Percentiles rank a stretch among this genome's conserved stretches.
These are phyloP conservation scores for Chaenodraco wilsoni DNA, from an alignment of 2,797 vertebrate species.

Conservation along the genomic window DNA sequence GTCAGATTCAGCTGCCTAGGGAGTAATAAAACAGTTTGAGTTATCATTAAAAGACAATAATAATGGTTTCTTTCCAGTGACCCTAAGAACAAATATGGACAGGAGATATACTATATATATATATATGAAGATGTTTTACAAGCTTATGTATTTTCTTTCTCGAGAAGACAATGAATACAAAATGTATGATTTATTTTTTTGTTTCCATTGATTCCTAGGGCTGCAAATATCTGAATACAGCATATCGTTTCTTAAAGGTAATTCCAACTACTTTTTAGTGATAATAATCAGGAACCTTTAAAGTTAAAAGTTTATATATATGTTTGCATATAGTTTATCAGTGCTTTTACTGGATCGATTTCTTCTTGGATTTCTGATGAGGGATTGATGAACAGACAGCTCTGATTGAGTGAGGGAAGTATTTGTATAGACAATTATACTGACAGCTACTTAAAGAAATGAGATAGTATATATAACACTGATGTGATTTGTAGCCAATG, in stretches of 20 bases:
- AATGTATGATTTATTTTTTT: constrained; percentile 40
- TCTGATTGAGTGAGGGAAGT: constrained; percentile 15
- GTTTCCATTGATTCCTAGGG: constrained; percentile 33
- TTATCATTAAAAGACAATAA: constrained; percentile 51
- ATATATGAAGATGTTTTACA: constrained; percentile 12
- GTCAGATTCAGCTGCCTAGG: constrained; percentile 45
- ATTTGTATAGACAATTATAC: constrained; percentile 29
- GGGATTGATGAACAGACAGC: constrained; percentile 35
- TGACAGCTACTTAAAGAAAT: constrained; percentile 55
- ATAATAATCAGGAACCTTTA: background rate
- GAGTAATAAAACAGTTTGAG: constrained; percentile 62
- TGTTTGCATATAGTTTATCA: background rate
- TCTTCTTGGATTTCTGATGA: constrained; percentile 26
- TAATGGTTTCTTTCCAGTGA: constrained; percentile 33
- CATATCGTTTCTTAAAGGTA: background rate
- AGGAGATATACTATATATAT: too few species aligned
- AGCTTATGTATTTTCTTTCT: constrained; percentile 11
- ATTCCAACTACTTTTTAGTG: background rate
- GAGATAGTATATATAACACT: constrained; percentile 3
- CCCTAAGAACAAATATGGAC: constrained; percentile 9
- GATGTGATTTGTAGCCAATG: constrained; percentile 33
- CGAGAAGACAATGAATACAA: constrained; percentile 52
- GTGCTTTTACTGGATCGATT: constrained; percentile 20
- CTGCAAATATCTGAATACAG: constrained; percentile 20
- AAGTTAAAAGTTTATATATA: background rate